Conservation (phyloP, 2,113 vertebrate species). For the Ptilonorhynchus violaceus region DNA sequence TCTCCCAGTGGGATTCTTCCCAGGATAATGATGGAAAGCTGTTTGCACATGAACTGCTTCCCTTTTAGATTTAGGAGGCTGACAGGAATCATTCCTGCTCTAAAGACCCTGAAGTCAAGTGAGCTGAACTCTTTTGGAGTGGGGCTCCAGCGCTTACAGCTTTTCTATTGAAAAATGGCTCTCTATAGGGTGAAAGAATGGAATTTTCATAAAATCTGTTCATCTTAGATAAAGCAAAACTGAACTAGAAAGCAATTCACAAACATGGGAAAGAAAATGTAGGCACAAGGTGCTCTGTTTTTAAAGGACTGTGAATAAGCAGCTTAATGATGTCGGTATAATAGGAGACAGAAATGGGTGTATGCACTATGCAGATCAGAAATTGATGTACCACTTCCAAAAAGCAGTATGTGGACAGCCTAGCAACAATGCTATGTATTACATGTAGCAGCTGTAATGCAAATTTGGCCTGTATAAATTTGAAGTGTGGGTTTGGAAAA, state of each 20-base stretch:
- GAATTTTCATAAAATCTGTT: conserved; percentile 39
- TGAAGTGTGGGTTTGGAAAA: background rate
- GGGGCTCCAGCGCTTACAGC: background rate
- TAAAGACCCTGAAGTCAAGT: conserved; percentile 49
- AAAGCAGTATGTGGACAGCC: background rate
- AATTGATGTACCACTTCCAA: background rate
- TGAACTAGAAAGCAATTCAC: background rate
- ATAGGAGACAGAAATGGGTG: background rate
- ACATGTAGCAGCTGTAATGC: background rate
- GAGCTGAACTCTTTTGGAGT: conserved; percentile 46
- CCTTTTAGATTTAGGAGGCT: conserved; percentile 36
- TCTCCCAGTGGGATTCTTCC: conserved; percentile 54
- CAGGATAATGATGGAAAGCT: conserved; percentile 48
- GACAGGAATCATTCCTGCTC: conserved; percentile 54
- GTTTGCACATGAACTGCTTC: conserved; percentile 62
- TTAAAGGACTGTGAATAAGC: background rate
- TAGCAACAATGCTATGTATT: background rate
- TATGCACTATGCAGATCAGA: background rate
- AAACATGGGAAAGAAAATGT: background rate
- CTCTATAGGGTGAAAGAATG: conserved; percentile 25
- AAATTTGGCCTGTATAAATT: background rate
- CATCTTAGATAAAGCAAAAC: background rate
- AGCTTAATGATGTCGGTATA: background rate
- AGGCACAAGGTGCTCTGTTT: background rate
- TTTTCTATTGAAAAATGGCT: conserved; percentile 43